Base-by-base conservation (phyloP, 2,888 invertebrate species). In the Chymomyza amoena region DNA sequence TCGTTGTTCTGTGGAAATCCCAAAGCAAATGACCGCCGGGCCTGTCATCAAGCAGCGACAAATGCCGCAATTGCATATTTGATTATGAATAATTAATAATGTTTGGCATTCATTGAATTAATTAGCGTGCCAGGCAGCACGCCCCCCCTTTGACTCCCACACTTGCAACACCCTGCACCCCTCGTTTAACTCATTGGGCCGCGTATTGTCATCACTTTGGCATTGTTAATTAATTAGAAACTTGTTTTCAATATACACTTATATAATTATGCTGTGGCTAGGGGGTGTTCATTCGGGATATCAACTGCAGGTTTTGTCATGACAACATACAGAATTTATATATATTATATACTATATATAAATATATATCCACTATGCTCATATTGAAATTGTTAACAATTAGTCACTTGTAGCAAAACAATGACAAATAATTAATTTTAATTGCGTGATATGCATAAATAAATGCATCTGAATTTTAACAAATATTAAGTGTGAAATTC, bases 41-140 rank as follows among this genome's bases (percentile, higher is more conserved):
- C 62, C 70, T 72, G 76, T 81, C 86, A 74, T 69, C 79, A 61
- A 60, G 64, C 70, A 57, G 54, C 64, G 69, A 71, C 77, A 76
- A 79, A 62, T 73, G 73, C 75, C 77, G 73, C 85, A 85, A 84
- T 88, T 87, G 84, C 77, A 78, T 79, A 81, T 86, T 87, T 81
- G 80, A 85, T 86, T 85, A 84, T 85, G 86, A 86, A 85, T 85
- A 85, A 87, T 85, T 85, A 81, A 85, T 87, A 81, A 76, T 87
- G 84, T 80, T 87, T 86, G 84, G 84, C 81, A 75, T 77, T 80
- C 81, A 86, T 84, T 85, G 88, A 85, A 85, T 85, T 87, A 86
- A 85, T 85, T 85, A 85, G 74, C 66, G 65, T 45, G 71, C 71
- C 61, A 66, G 60, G 20, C 13, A 10, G 57, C 51, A 4, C 51